Evolutionary conservation across 2,888 invertebrate species (phyloP), one percentile per base, ranked within the genome.

Genomic region (Eilema depressum): DNA sequence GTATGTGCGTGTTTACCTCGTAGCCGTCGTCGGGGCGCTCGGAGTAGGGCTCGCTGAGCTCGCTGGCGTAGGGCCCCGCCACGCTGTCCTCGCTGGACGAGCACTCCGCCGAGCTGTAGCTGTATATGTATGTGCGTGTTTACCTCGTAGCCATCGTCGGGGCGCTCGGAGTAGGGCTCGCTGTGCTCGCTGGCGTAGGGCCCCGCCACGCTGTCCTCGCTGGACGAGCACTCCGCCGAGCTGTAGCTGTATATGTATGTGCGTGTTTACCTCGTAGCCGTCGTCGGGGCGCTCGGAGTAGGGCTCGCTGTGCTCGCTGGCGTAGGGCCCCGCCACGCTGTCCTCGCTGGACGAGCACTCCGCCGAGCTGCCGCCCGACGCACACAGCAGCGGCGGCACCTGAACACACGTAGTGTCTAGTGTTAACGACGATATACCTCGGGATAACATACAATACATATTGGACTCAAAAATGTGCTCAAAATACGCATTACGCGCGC

Each of bases 121-220:
- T n/a, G n/a, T n/a, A 37, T 5, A n/a, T 53, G 0, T 28, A 8
- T 33, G 8, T 8, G 8, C 33, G 23, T 20, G 33, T 73, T 37
- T 8, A 94, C 95, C 91, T 95, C 97, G 78, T 97, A 97, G 0
- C 97, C 97, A 82, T 96, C 96, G 81, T 96, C 96, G 3, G 96
- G 96, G 3, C 86, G 63, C 53, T 92, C 92, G 65, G 94, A 92
- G 62, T 86, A 93, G 25, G 91, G 87, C 79, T 96, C 95, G 85
- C 93, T 94, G 86, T 89, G 93, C 75, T 94, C 94, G 88, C 92
- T 92, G 75, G 91, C 92, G 86, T 92, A 93, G 23, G 93, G 89
- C 62, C 87, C 89, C 20, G 86, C 87, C 57, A 83, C 85, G 85
- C 92, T 92, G 79, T 93, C 94, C 81, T 93, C 91, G 83, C 92